These are phyloP conservation scores for Lipophrys pholis DNA, from an alignment of 2,113 vertebrate species.

Conservation along the genomic window DNA sequence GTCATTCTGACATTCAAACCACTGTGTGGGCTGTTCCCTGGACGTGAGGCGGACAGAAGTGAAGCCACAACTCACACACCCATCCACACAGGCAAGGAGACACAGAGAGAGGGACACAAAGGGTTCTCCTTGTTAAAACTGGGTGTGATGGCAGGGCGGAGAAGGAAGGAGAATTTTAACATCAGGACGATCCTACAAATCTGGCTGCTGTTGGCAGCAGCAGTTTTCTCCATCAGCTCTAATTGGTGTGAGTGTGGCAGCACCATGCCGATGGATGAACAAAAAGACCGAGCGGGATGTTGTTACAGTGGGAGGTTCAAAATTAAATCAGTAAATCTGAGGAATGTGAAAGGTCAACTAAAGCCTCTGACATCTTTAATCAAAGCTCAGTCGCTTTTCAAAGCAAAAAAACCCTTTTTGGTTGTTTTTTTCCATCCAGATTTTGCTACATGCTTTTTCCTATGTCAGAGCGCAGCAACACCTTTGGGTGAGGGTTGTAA, in stretches of 20 bases:
- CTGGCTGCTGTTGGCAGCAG: conserved; percentile 43
- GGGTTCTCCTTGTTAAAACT: conserved; percentile 53
- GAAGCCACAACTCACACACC: conserved; percentile 46
- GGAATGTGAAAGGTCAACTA: background rate
- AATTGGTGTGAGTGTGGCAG: conserved; percentile 45
- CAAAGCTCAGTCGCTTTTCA: background rate
- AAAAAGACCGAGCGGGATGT: conserved; percentile 2
- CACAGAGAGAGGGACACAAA: conserved; percentile 20
- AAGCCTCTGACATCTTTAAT: background rate
- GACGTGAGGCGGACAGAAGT: conserved; percentile 52
- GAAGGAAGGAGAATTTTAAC: conserved; percentile 51
- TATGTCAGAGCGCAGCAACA: background rate
- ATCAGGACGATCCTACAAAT: conserved; percentile 35
- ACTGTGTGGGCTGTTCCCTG: conserved; percentile 50
- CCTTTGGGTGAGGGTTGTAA: background rate
- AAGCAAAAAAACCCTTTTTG: background rate
- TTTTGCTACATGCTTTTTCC: background rate
- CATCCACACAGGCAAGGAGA: conserved; percentile 31
- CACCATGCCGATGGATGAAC: background rate
- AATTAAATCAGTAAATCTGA: conserved; percentile 28
- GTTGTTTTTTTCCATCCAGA: background rate
- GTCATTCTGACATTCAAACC: conserved; percentile 18
- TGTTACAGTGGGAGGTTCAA: too few relatives aligned
- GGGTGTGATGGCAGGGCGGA: conserved; percentile 62
- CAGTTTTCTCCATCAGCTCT: conserved; percentile 54